Conservation (phyloP, 2,888 invertebrate genomes). For the Cataglyphis albicans region DNA sequence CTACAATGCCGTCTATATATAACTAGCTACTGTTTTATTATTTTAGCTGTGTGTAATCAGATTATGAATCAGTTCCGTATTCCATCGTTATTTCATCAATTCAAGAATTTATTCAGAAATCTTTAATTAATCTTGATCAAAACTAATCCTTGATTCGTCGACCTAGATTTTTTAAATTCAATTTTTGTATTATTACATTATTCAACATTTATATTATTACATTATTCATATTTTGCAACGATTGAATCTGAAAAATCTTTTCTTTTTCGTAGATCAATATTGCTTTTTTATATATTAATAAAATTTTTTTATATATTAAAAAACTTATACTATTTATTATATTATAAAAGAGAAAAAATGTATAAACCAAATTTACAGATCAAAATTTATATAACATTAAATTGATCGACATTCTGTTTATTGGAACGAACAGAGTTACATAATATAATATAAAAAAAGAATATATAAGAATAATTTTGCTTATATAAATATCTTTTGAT, state of each 20-base stretch:
- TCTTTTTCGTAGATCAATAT: not conserved
- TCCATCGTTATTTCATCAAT: not conserved
- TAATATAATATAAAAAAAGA: too few relatives aligned
- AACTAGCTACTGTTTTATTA: not conserved
- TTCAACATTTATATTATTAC: not conserved
- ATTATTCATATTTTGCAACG: not conserved
- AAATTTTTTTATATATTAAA: not conserved
- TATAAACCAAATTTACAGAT: not conserved
- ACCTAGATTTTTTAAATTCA: not conserved
- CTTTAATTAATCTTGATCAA: not conserved
- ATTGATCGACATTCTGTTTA: not conserved
- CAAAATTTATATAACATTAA: not conserved
- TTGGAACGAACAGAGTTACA: not conserved
- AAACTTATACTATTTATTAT: not conserved
- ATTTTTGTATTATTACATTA: not conserved
- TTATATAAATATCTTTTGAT: slow-evolving; percentile 17
- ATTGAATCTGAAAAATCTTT: not conserved
- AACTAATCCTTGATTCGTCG: not conserved
- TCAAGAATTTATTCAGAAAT: not conserved
- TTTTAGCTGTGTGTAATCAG: not conserved
- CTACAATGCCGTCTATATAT: not conserved
- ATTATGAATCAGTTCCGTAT: not conserved
- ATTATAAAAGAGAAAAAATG: too few relatives aligned
- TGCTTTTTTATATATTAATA: not conserved
- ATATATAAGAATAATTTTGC: not conserved